Percentiles rank a stretch among this genome's conserved stretches.
Conservation (phyloP, 2,888 invertebrate species). For the Dione juno region DNA sequence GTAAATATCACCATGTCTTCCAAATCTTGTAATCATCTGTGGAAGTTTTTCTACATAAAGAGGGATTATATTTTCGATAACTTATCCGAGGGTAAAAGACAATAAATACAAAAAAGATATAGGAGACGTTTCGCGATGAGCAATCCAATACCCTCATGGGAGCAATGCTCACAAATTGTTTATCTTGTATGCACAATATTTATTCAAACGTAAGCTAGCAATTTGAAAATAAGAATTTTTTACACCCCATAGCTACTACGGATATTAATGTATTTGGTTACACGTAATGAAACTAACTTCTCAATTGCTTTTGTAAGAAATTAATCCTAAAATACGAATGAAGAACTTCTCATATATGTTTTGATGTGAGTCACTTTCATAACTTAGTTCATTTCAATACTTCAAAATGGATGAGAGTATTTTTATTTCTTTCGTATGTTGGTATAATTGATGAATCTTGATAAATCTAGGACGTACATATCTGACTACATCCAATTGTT, state of each 20-base stretch:
- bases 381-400: no score
- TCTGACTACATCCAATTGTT: no score
- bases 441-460: no score
- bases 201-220: conserved; percentile 42
- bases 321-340: background rate
- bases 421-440: no score
- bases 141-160: conserved; percentile 76
- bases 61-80: conserved; percentile 83
- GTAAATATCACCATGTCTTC: conserved; percentile 58
- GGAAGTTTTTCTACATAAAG: conserved; percentile 76
- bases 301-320: background rate
- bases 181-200: conserved; percentile 42
- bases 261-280: background rate
- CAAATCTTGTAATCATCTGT: conserved; percentile 77
- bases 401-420: no score
- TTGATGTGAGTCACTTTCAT: no score
- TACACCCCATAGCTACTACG: conserved; percentile 10
- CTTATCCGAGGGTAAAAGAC: conserved; percentile 74
- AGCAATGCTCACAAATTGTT: conserved; percentile 57
- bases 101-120: conserved; percentile 77
- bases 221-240: conserved; percentile 44
- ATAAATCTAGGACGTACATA: no score
- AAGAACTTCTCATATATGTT: no score
- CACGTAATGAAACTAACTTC: background rate
- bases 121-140: conserved; percentile 60